Conservation (phyloP, 1,140 invertebrate species). For the Drosophila equinoxialis region DNA sequence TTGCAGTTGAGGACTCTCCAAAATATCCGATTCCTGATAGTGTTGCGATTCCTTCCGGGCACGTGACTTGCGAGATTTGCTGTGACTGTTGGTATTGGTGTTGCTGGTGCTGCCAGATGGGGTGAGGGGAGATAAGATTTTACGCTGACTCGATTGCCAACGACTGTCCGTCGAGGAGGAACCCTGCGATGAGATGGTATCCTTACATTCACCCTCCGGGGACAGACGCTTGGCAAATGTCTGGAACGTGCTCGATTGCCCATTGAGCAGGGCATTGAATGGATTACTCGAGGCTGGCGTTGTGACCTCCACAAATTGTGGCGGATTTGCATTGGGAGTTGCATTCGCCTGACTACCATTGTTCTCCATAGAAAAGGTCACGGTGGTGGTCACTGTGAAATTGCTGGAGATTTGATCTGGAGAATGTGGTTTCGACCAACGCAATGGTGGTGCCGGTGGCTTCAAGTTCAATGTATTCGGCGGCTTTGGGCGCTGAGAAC, state of each 20-base stretch:
- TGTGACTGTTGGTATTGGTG: slow-evolving; percentile 29
- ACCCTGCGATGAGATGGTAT: slow-evolving; percentile 83
- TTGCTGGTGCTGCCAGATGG: slow-evolving; percentile 31
- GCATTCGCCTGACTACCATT: slow-evolving; percentile 73
- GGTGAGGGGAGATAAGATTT: slow-evolving; percentile 66
- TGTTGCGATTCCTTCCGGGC: slow-evolving; percentile 86
- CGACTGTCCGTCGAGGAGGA: slow-evolving; percentile 83
- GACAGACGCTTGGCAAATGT: slow-evolving; percentile 84
- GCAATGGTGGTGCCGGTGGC: slow-evolving; percentile 86
- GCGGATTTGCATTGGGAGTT: background rate
- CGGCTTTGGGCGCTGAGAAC: slow-evolving; percentile 90
- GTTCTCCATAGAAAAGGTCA: slow-evolving; percentile 89
- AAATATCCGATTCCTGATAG: slow-evolving; percentile 92
- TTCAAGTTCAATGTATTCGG: slow-evolving; percentile 91
- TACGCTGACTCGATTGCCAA: slow-evolving; percentile 68
- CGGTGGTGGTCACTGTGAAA: slow-evolving; percentile 91
- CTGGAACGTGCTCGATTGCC: slow-evolving; percentile 74
- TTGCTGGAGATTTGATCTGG: slow-evolving; percentile 84
- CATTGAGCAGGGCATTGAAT: slow-evolving; percentile 70
- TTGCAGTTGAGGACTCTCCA: slow-evolving; percentile 89
- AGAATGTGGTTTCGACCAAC: slow-evolving; percentile 87
- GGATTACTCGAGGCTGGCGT: slow-evolving; percentile 71
- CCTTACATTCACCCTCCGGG: slow-evolving; percentile 84
- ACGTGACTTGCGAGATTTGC: slow-evolving; percentile 64
- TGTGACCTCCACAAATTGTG: slow-evolving; percentile 78